Evolutionary conservation across 2,797 vertebrate species (phyloP).

Genomic region (Hyperoplus lanceolatus): DNA sequence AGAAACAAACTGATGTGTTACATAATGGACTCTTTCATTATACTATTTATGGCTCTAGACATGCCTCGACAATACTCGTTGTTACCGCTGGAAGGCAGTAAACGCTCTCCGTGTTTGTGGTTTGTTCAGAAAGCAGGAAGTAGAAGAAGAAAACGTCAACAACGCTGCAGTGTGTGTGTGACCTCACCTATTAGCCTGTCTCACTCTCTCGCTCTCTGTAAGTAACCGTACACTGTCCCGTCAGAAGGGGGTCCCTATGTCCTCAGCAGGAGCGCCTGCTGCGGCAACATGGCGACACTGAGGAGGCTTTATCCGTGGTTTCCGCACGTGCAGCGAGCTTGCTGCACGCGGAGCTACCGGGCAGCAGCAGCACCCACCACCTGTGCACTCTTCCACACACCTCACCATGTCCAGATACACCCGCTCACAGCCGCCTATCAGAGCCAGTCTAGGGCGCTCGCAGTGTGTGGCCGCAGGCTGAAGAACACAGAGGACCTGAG

Average conservation of each 20-base stretch:
- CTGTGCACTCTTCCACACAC: neutral
- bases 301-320: slow-evolving; percentile 2
- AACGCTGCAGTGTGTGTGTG: neutral
- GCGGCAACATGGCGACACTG: slow-evolving; percentile 41
- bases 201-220: too few relatives aligned
- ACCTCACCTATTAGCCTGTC: neutral
- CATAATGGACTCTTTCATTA: too few relatives aligned
- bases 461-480: slow-evolving; percentile 31
- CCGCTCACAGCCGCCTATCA: rapidly evolving
- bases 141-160: slow-evolving; percentile 15
- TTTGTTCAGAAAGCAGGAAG: neutral
- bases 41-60: too few relatives aligned
- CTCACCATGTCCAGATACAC: neutral
- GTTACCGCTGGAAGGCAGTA: slow-evolving; percentile 11
- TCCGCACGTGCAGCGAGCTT: slow-evolving; percentile 10
- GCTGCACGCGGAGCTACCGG: slow-evolving; percentile 3
- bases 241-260: neutral
- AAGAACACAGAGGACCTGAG: slow-evolving; percentile 36
- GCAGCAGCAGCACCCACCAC: neutral
- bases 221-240: too few relatives aligned
- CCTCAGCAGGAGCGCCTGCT: too few relatives aligned
- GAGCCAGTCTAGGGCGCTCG: slow-evolving; percentile 33
- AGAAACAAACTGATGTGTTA: too few relatives aligned
- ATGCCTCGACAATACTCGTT: neutral
- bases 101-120: neutral